Evolutionary conservation across 2,113 vertebrate genomes (phyloP), one percentile per base, ranked within the genome.

Genomic region (Sprattus sprattus): DNA sequence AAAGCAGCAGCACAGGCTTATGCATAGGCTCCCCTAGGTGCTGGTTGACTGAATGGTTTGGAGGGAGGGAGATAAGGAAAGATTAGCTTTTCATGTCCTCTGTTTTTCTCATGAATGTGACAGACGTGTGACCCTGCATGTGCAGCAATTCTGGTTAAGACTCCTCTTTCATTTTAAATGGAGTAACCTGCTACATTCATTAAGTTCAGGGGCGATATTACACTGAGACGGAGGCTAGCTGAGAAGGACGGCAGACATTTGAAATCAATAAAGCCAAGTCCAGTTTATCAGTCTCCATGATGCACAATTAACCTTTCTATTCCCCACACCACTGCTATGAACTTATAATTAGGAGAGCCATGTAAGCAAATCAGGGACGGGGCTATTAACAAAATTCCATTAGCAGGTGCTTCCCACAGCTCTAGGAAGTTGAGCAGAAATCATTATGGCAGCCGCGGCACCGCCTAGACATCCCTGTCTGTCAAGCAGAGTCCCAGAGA

Each of bases 281-380:
- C 82, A 25, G 64, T 86, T 86, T 75, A 83, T 83, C 82, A 83
- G 64, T 13, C n/a, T 15, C 22, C 22, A 71, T 47, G 60, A 47
- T 86, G 85, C 67, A 50, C 64, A 83, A 81, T 83, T 67, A 80
- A 75, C 60, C 64, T 83, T 78, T 78, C 47, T 46, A 78, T 32
- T 28, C 39, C n/a, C 71, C 81, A 25, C 82, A 54, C 32, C 50
- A n/a, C 28, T 4, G 47, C 25, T 25, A 18, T 20, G 45, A 50
- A 78, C 28, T 44, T 78, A 32, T 78, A 78, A 78, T 78, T 28
- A 80, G 46, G 67, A 82, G 64, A 45, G 85, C 39, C 50, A 16
- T 81, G 32, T 20, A 81, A 28, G 45, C 80, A 52, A n/a, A 60
- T 50, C 47, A 81, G 20, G 50, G 47, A 46, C 16, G n/a, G n/a